A percentile compares a stretch with the other conserved stretches of the same genome.
Conservation (phyloP, 1,140 invertebrate genomes). For the Paramacrobiotus metropolitanus region DNA sequence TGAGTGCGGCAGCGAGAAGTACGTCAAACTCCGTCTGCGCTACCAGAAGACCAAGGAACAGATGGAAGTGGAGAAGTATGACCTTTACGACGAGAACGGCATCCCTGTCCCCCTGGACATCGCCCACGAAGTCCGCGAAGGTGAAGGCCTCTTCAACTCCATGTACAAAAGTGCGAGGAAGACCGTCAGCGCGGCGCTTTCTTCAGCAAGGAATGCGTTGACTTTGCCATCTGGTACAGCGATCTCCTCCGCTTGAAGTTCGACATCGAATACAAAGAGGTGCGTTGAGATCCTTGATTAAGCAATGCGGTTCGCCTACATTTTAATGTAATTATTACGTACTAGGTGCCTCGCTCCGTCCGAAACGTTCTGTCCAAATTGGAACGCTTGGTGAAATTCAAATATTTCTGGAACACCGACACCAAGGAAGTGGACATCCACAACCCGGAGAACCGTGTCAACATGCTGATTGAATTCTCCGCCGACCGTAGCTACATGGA, state of each 20-base stretch:
- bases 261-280: neutral
- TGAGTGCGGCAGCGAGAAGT: neutral
- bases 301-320: neutral
- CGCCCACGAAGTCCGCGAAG: neutral
- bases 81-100: neutral
- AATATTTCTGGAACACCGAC: neutral
- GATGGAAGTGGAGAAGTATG: neutral
- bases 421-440: neutral
- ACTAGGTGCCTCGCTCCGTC: neutral
- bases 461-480: neutral
- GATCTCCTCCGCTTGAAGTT: neutral
- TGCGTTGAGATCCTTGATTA: neutral
- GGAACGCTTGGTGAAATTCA: neutral
- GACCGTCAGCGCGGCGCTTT: neutral
- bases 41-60: neutral
- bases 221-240: neutral
- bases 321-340: too few species aligned
- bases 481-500: neutral
- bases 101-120: neutral
- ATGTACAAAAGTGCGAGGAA: neutral
- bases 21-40: neutral
- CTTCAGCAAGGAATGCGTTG: slow-evolving; percentile 5
- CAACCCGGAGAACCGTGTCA: neutral
- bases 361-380: neutral
- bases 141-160: neutral